A percentile compares a stretch with the other conserved stretches of the same genome.
Evolutionary conservation across 2,888 invertebrate species (phyloP).

Genomic region (Papilio protenor): DNA sequence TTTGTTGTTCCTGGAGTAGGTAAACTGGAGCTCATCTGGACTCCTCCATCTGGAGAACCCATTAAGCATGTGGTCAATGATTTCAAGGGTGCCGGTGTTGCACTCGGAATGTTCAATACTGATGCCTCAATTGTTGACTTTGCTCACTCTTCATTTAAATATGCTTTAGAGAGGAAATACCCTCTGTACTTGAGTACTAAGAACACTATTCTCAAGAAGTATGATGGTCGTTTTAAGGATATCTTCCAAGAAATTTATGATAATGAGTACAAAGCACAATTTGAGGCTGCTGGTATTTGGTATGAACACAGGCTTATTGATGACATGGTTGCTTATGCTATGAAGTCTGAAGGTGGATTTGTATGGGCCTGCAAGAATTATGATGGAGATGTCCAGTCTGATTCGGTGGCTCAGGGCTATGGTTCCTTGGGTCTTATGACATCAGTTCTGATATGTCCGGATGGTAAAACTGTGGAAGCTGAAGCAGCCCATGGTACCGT

Average conservation of each 20-base stretch:
- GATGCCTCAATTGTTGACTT: conserved; percentile 97
- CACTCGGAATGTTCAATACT: conserved; percentile 98
- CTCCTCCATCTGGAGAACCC: conserved; percentile 86
- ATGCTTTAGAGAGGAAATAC: conserved; percentile 92
- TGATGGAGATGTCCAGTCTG: conserved; percentile 99
- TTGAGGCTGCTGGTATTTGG: conserved; percentile 95
- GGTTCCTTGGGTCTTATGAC: conserved; percentile 99
- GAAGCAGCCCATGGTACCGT: conserved; percentile 99
- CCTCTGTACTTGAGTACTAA: conserved; percentile 98
- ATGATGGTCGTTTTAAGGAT: conserved; percentile 98
- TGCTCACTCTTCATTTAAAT: conserved; percentile 97
- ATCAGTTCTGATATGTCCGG: conserved; percentile 97
- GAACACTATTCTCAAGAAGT: conserved; percentile 97
- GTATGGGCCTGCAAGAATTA: conserved; percentile 99
- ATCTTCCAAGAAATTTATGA: conserved; percentile 98
- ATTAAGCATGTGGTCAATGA: conserved; percentile 92
- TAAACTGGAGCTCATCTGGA: conserved; percentile 93
- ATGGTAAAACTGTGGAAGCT: conserved; percentile 98
- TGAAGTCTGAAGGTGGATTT: conserved; percentile 99
- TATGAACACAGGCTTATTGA: conserved; percentile 99
- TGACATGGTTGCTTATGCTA: conserved; percentile 99
- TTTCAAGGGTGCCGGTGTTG: conserved; percentile 95
- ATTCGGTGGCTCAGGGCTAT: conserved; percentile 98
- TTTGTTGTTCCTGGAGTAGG: conserved; percentile 97
- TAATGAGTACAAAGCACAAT: conserved; percentile 92